Evolutionary conservation across 2,113 vertebrate species (phyloP).

Genomic region (human (Homo sapiens)): DNA sequence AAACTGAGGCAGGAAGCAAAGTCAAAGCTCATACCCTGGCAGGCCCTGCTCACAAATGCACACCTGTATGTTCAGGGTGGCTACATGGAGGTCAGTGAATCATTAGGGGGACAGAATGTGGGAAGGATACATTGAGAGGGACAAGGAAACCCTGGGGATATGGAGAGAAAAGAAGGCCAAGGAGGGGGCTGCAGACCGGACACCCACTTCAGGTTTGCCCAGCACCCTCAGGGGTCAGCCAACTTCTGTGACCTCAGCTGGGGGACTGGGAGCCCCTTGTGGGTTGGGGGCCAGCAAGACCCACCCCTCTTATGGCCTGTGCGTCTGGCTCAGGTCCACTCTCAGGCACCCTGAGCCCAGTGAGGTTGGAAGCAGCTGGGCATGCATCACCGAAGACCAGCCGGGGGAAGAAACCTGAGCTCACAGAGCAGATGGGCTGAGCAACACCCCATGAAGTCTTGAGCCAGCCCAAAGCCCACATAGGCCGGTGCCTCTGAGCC

Average conservation of each 20-base stretch:
- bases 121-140: background rate
- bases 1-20: background rate
- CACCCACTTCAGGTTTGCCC: background rate
- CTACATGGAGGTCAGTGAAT: background rate
- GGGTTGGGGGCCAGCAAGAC: background rate
- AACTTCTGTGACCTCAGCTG: background rate
- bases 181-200: background rate
- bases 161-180: background rate
- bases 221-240: background rate
- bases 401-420: background rate
- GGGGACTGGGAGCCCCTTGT: background rate
- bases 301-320: rapidly evolving
- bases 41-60: background rate
- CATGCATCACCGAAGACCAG: background rate
- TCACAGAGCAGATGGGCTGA: rapidly evolving
- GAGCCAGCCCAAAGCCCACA: background rate
- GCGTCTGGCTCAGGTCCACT: background rate
- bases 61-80: background rate
- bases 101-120: background rate
- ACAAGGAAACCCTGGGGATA: rapidly evolving
- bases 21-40: background rate
- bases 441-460: background rate
- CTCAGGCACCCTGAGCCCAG: background rate
- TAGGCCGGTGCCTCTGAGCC: background rate
- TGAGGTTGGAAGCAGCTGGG: background rate